Percentiles rank a stretch among this genome's conserved stretches.
Evolutionary conservation across 2,113 vertebrate species (phyloP).

Genomic region (rat (Rattus norvegicus)): DNA sequence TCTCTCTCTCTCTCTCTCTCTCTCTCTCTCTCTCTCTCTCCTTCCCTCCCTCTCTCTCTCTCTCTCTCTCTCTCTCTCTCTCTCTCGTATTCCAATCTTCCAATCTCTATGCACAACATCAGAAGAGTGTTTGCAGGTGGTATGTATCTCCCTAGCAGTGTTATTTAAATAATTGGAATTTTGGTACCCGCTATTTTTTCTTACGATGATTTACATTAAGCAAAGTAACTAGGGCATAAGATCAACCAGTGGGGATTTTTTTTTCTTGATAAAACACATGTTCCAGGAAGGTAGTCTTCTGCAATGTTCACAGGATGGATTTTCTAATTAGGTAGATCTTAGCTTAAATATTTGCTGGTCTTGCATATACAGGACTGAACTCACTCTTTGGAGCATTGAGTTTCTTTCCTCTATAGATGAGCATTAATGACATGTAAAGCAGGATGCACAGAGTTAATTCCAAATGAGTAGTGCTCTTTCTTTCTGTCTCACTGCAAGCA

Average conservation of each 20-base stretch:
- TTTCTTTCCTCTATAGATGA: not conserved
- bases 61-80: no score
- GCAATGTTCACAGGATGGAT: not conserved
- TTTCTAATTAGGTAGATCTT: slow-evolving; percentile 23
- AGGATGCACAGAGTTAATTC: not conserved
- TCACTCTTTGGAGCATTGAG: not conserved
- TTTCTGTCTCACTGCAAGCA: not conserved
- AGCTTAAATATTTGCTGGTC: not conserved
- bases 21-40: no score
- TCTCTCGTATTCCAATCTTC: not conserved
- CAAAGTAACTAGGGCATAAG: not conserved
- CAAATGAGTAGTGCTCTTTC: not conserved
- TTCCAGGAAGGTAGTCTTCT: not conserved
- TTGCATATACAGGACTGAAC: not conserved
- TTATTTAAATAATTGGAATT: not conserved
- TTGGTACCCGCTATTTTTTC: not conserved
- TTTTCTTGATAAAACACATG: slow-evolving; percentile 12
- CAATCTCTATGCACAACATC: not conserved
- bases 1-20: no score
- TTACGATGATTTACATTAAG: not conserved
- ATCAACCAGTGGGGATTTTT: not conserved
- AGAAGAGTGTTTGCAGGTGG: not conserved
- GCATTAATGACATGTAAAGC: not conserved
- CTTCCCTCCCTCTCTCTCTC: no score
- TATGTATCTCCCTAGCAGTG: not conserved